Percentiles rank a stretch among this genome's conserved stretches.
Conservation (phyloP, 2,888 invertebrate species). For the Fragum fragum region DNA sequence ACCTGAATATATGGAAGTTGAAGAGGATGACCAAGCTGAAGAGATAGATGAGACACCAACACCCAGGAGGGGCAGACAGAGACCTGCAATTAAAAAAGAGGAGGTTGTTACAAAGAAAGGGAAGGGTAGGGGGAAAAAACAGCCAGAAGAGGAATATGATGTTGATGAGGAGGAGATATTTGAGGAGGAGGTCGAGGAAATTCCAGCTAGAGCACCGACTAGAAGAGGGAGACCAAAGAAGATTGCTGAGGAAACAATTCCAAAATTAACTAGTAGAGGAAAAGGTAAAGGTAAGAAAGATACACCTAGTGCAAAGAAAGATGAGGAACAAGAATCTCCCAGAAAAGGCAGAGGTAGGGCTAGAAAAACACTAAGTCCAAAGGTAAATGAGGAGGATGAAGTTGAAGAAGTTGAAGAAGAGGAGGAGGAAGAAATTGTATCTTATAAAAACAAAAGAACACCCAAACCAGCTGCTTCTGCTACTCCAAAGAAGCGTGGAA, state of each 20-base stretch:
- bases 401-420: conserved; percentile 42
- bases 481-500: conserved; percentile 33
- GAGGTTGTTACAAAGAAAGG: conserved; percentile 44
- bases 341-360: conserved; percentile 54
- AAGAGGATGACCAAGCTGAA: conserved; percentile 22
- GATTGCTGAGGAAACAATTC: conserved; percentile 34
- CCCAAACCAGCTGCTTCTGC: conserved; percentile 17
- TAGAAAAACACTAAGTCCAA: conserved; percentile 29
- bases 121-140: conserved; percentile 30
- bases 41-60: conserved; percentile 52
- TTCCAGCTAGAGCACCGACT: conserved; percentile 38
- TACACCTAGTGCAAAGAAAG: conserved; percentile 59
- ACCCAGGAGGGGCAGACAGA: conserved; percentile 65
- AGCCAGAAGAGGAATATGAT: conserved; percentile 42
- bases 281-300: conserved; percentile 33
- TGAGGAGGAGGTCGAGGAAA: conserved; percentile 51
- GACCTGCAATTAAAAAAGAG: conserved; percentile 44
- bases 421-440: conserved; percentile 29
- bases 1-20: conserved; percentile 30
- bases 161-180: conserved; percentile 44
- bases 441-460: conserved; percentile 36
- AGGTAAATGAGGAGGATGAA: conserved; percentile 31
- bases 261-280: conserved; percentile 50
- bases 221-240: conserved; percentile 39
- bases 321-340: conserved; percentile 62